phyloP scores from a whole-genome alignment of 1,140 invertebrate species.

The Dinothrombium tinctorium region DNA sequence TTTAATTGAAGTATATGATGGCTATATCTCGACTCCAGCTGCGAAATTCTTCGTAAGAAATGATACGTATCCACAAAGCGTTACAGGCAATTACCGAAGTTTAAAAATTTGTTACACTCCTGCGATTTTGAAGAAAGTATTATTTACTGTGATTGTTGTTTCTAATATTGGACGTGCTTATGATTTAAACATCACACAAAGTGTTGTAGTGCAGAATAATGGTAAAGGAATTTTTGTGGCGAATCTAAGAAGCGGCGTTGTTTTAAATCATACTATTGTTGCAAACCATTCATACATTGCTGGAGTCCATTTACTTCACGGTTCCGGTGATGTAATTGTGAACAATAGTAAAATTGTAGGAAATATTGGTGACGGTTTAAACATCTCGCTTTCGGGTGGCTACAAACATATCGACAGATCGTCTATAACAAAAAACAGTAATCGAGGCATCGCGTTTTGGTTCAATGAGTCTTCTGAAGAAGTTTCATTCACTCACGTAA shows the following conservation, averaged over 20 bases:
- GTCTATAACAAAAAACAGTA: constrained; percentile 39
- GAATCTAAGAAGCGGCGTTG: constrained; percentile 50
- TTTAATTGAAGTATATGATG: constrained; percentile 48
- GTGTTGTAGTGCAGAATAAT: constrained; percentile 60
- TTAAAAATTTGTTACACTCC: constrained; percentile 11
- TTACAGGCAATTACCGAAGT: constrained; percentile 30
- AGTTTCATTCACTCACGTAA: constrained; percentile 27
- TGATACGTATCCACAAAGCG: constrained; percentile 53
- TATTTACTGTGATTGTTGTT: constrained; percentile 45
- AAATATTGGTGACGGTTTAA: constrained; percentile 48
- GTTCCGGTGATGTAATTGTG: constrained; percentile 74
- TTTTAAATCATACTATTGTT: constrained; percentile 52
- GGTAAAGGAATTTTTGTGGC: constrained; percentile 72
- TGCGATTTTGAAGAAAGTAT: constrained; percentile 29
- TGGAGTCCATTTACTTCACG: constrained; percentile 56
- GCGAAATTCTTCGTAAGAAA: constrained; percentile 25
- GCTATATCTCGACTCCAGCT: constrained; percentile 17
- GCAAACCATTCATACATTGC: constrained; percentile 64
- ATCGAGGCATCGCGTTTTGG: constrained; percentile 63
- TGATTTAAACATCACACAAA: constrained; percentile 63
- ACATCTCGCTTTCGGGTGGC: constrained; percentile 68
- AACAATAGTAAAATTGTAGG: constrained; percentile 64
- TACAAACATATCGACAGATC: constrained; percentile 61
- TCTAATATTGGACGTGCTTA: constrained; percentile 45
- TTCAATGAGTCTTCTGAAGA: constrained; percentile 64